Base-by-base conservation (phyloP, 2,113 vertebrate genomes). In the Lophura nycthemera region DNA sequence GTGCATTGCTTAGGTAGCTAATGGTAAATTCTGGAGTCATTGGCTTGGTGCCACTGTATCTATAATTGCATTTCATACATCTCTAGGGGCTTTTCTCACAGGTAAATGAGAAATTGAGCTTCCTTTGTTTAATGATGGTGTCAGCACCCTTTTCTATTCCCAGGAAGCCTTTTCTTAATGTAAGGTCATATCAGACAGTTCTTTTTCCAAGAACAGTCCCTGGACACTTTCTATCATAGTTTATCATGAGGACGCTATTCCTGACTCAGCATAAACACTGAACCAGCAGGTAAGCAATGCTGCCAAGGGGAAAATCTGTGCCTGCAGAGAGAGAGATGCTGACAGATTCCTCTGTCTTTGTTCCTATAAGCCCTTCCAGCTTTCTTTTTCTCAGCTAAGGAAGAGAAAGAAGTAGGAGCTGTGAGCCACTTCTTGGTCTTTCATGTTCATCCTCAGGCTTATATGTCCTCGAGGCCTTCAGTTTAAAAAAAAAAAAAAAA, bases 241-340 rank as follows among this genome's bases (percentile, higher is more conserved):
- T 87, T 54, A 38, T 81, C 0, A 0, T 63, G 48, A 36, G 22
- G 18, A 36, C 29, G 2, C 27, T 73, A 69, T 69, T 72, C 63
- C 54, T 89, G 73, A 86, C 61, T 94, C 77, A 84, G 88, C 61
- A 50, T 61, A 88, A 86, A 47, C 16, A 18, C 45, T 83, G 78
- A 91, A 17, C 24, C 48, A 92, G 34, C 29, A 71, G 25, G 32
- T 0, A 2, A 78, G 70, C 72, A 74, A 40, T 36, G 24, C 19
- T 50, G 13, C 34, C 47, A 27, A 22, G 27, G 45, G n/a, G 50
- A 92, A 94, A 86, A 92, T 13, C 45, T 74, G 50, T 90, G 56
- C 60, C 83, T 86, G 17, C 38, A 83, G 52, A 43, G 79, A 72
- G 29, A 18, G 38, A 74, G 67, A 47, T 38, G 13, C 20, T 40